These are phyloP conservation scores for Sardinella longiceps DNA, from an alignment of 2,797 vertebrate genomes.

Conservation along the genomic window DNA sequence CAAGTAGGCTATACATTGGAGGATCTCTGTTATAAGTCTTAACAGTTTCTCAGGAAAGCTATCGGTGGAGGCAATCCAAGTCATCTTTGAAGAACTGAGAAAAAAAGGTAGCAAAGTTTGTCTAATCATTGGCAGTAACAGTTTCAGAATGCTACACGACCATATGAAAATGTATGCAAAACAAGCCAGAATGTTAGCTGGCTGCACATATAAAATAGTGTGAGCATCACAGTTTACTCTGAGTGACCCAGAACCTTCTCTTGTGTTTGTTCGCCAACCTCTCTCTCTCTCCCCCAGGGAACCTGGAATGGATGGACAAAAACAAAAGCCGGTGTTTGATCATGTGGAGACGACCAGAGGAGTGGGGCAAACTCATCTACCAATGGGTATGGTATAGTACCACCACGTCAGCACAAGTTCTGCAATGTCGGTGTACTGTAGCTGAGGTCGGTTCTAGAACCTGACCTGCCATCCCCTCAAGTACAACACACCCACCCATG, in stretches of 20 bases:
- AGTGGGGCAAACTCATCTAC: slow-evolving; percentile 97
- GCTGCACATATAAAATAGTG: background rate
- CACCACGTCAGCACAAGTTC: background rate
- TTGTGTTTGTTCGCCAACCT: slow-evolving; percentile 18
- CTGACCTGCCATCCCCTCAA: too few species aligned
- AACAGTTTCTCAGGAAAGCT: slow-evolving; percentile 82
- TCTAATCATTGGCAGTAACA: background rate
- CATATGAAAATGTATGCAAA: too few species aligned
- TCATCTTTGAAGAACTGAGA: slow-evolving; percentile 93
- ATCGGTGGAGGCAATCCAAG: slow-evolving; percentile 89
- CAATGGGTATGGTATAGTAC: slow-evolving; percentile 94
- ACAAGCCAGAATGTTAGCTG: too few species aligned
- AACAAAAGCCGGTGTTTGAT: slow-evolving; percentile 95
- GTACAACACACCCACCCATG: too few species aligned
- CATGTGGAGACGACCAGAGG: slow-evolving; percentile 97
- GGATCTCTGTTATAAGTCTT: slow-evolving; percentile 6
- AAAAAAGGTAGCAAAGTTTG: slow-evolving; percentile 86
- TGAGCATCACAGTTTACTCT: background rate
- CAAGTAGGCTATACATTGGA: too few species aligned
- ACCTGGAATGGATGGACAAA: slow-evolving; percentile 98
- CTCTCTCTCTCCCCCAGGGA: slow-evolving; percentile 81
- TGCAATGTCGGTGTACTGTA: too few species aligned
- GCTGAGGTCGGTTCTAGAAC: too few species aligned
- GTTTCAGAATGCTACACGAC: too few species aligned
- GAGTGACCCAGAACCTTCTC: background rate